phyloP scores from a whole-genome alignment of 2,888 invertebrate species.

The Papilio elwesi region DNA sequence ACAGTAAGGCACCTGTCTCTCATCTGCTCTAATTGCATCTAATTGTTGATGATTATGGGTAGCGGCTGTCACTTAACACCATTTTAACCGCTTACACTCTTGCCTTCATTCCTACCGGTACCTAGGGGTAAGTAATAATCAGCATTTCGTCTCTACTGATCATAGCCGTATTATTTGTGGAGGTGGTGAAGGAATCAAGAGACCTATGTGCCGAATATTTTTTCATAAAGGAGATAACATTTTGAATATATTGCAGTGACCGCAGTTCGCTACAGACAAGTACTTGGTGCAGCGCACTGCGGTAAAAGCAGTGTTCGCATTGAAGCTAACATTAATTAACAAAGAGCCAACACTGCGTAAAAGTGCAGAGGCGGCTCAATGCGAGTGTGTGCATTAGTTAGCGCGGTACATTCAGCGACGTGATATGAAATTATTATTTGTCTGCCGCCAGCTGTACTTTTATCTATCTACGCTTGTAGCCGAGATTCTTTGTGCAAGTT shows the following conservation, averaged over 20 bases:
- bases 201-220: conserved; percentile 1
- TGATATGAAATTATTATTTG: conserved; percentile 39
- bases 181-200: not conserved
- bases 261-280: conserved; percentile 31
- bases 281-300: conserved; percentile 37
- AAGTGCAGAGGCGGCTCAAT: conserved; percentile 37
- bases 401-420: conserved; percentile 37
- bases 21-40: too few relatives aligned
- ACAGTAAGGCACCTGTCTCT: too few relatives aligned
- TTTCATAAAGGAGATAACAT: conserved; percentile 15
- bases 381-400: conserved; percentile 39
- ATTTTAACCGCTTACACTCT: too few relatives aligned
- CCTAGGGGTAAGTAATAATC: not conserved
- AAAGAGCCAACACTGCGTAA: conserved; percentile 41
- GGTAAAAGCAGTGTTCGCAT: conserved; percentile 36
- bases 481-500: conserved; percentile 22
- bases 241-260: conserved; percentile 35
- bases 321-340: conserved; percentile 41
- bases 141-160: not conserved
- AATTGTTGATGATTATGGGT: too few relatives aligned
- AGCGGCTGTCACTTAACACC: too few relatives aligned
- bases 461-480: conserved; percentile 16
- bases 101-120: not conserved
- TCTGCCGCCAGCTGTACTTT: conserved; percentile 31
- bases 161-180: not conserved